Conservation (phyloP, 2,797 vertebrate genomes). For the Channallabes apus region DNA sequence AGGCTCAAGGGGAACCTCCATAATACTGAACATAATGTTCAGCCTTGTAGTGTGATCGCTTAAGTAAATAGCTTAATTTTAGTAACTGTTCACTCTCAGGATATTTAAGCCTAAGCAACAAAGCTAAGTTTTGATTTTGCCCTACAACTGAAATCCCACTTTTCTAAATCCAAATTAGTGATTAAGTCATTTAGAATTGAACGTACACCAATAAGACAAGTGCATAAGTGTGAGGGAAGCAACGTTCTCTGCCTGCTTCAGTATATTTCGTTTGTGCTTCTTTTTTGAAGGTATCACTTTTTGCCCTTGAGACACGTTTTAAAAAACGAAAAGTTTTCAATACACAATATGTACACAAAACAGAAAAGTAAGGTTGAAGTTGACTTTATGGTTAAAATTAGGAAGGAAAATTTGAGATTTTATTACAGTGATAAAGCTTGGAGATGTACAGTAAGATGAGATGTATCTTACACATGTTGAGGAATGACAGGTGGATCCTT, state of each 20-base stretch:
- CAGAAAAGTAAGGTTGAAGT: not conserved
- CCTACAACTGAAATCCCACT: not conserved
- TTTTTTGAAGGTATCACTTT: not conserved
- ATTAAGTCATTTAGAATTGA: not conserved
- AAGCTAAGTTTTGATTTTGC: not conserved
- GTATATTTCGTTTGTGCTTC: not conserved
- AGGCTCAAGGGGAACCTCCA: too few relatives aligned
- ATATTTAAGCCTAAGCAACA: not conserved
- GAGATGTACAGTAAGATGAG: not conserved
- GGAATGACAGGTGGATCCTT: conserved; percentile 47
- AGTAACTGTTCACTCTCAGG: not conserved
- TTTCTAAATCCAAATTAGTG: not conserved
- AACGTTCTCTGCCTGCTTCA: not conserved
- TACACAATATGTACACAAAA: not conserved
- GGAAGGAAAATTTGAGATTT: conserved; percentile 27
- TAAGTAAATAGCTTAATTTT: not conserved
- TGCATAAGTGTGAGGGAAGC: not conserved
- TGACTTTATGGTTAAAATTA: conserved; percentile 28
- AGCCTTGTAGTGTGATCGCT: too few relatives aligned
- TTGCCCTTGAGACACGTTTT: not conserved
- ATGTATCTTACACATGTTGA: conserved; percentile 1
- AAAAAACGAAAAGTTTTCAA: too few relatives aligned
- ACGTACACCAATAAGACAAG: not conserved
- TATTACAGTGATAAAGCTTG: conserved; percentile 23
- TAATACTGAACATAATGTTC: too few relatives aligned